phyloP scores from a whole-genome alignment of 2,113 vertebrate species.

The Paratilapia polleni region DNA sequence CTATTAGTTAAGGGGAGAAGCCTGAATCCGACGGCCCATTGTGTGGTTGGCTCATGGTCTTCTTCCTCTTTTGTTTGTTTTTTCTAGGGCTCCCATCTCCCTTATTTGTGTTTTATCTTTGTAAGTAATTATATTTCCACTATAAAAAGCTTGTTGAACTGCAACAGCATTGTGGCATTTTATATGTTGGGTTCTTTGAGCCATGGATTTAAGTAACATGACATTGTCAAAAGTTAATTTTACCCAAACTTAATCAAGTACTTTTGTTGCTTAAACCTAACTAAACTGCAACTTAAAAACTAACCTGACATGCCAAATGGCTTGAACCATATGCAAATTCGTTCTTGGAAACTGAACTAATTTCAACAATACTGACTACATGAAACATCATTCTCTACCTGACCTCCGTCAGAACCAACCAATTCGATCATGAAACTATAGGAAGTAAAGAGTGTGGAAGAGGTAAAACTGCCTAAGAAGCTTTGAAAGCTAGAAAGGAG shows the following conservation, averaged over 20 bases:
- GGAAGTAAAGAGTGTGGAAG: background rate
- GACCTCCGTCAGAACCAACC: background rate
- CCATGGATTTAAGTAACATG: no score
- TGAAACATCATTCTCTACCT: background rate
- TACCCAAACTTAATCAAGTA: background rate
- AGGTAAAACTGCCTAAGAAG: background rate
- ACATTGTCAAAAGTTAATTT: background rate
- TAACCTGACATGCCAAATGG: background rate
- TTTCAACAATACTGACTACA: background rate
- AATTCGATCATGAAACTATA: background rate
- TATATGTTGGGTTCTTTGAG: no score
- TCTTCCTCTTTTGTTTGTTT: background rate
- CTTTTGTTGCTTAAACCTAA: background rate
- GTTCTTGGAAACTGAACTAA: background rate
- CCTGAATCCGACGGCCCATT: background rate
- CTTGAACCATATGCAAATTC: background rate
- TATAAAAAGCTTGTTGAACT: background rate
- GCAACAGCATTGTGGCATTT: no score
- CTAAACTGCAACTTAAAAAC: background rate
- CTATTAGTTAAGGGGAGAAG: no score
- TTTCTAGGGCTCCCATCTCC: background rate
- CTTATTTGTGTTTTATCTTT: background rate
- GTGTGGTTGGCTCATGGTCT: background rate
- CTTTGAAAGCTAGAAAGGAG: background rate
- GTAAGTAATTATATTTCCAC: background rate